phyloP scores from a whole-genome alignment of 2,888 invertebrate species.

The Horisme vitalbata region DNA sequence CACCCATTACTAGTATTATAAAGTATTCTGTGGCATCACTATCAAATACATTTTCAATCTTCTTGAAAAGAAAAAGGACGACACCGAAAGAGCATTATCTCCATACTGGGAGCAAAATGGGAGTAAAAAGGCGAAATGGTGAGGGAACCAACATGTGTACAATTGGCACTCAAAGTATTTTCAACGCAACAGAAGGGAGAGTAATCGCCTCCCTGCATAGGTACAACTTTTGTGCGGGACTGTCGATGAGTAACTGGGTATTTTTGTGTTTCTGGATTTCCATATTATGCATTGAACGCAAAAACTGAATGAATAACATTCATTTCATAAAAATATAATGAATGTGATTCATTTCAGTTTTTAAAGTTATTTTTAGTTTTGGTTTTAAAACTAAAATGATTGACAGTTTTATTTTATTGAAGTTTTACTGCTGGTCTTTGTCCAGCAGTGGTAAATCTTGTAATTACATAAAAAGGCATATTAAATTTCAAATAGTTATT shows the following conservation, averaged over 20 bases:
- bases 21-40: too few relatives aligned
- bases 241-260: slow-evolving; percentile 16
- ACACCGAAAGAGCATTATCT: slow-evolving; percentile 67
- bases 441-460: too few relatives aligned
- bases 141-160: slow-evolving; percentile 66
- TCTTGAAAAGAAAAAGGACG: slow-evolving; percentile 44
- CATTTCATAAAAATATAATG: too few relatives aligned
- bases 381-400: too few relatives aligned
- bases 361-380: too few relatives aligned
- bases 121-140: slow-evolving; percentile 50
- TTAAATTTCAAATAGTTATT: too few relatives aligned
- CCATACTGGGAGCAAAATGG: slow-evolving; percentile 48
- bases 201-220: slow-evolving; percentile 63
- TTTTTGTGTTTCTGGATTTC: slow-evolving; percentile 11
- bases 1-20: slow-evolving; percentile 31
- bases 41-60: slow-evolving; percentile 38
- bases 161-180: slow-evolving; percentile 67
- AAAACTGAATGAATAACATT: too few relatives aligned
- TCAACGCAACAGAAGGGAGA: slow-evolving; percentile 46
- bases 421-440: too few relatives aligned
- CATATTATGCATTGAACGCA: slow-evolving; percentile 9
- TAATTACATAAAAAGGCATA: too few relatives aligned
- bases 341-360: too few relatives aligned
- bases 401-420: too few relatives aligned
- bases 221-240: slow-evolving; percentile 34